Conservation (phyloP, 2,888 invertebrate genomes). For the Megalurothrips usitatus region DNA sequence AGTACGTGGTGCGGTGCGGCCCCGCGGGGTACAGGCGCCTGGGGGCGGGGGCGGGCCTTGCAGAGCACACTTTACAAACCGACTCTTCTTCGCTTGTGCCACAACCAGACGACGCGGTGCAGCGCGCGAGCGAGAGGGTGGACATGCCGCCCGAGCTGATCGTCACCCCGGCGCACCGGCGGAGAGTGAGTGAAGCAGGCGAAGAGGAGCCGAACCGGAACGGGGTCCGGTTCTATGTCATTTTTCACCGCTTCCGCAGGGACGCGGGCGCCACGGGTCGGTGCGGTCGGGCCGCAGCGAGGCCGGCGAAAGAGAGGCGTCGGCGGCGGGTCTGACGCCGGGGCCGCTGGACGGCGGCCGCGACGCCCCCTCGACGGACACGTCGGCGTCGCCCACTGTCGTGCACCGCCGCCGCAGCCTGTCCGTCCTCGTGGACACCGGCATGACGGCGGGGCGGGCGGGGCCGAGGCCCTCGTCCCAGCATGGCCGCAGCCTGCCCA, state of each 20-base stretch:
- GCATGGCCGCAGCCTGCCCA: constrained; percentile 11
- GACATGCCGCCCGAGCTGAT: constrained; percentile 50
- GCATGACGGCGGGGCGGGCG: background rate
- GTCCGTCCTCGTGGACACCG: background rate
- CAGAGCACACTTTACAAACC: too few relatives aligned
- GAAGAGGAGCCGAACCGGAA: too few relatives aligned
- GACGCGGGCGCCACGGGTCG: background rate
- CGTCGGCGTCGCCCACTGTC: background rate
- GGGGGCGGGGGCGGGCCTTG: background rate
- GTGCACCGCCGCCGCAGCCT: constrained; percentile 5
- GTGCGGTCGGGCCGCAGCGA: background rate
- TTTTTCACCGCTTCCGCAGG: background rate
- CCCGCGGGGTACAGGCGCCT: too few relatives aligned
- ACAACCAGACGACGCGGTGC: background rate
- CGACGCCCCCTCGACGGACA: background rate
- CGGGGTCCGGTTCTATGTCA: background rate
- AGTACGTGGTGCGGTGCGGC: too few relatives aligned
- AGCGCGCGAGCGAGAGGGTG: constrained; percentile 32
- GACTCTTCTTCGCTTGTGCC: background rate
- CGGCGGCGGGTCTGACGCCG: background rate
- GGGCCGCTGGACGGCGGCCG: background rate
- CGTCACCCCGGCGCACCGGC: constrained; percentile 46
- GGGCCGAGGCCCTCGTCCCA: background rate
- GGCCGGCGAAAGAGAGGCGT: background rate
- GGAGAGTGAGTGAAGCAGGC: background rate